Evolutionary conservation across 2,113 vertebrate genomes (phyloP).

Genomic region (Nyctibius bracteatus): DNA sequence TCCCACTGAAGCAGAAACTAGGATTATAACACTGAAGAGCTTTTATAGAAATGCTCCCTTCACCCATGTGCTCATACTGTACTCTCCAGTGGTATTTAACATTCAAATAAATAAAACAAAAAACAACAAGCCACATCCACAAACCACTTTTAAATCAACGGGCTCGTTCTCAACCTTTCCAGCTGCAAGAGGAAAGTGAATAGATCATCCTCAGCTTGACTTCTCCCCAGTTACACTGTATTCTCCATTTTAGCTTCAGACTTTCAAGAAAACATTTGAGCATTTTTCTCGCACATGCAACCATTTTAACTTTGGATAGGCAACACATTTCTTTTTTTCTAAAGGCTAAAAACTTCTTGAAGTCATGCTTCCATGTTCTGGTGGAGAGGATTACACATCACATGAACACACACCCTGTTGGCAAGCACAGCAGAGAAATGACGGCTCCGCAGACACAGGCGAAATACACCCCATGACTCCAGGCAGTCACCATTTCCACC

Average conservation of each 20-base stretch:
- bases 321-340: neutral
- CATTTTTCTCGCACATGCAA: constrained; percentile 40
- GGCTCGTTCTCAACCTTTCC: neutral
- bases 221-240: neutral
- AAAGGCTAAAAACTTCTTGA: constrained; percentile 7
- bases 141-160: neutral
- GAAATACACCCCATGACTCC: neutral
- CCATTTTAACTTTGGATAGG: constrained; percentile 16
- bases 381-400: constrained; percentile 54
- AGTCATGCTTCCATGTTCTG: constrained; percentile 41
- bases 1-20: neutral
- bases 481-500: constrained; percentile 18
- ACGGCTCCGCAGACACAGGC: neutral
- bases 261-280: neutral
- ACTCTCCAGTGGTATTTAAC: neutral
- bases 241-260: constrained; percentile 3
- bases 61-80: neutral
- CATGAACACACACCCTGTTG: constrained; percentile 58
- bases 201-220: neutral
- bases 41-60: neutral
- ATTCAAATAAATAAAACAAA: neutral
- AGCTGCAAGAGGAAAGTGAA: neutral
- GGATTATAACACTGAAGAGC: neutral
- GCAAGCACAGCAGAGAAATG: constrained; percentile 22
- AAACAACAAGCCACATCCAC: neutral